Base-by-base conservation (phyloP, 2,888 invertebrate genomes). In the Drosophila eohydei region DNA sequence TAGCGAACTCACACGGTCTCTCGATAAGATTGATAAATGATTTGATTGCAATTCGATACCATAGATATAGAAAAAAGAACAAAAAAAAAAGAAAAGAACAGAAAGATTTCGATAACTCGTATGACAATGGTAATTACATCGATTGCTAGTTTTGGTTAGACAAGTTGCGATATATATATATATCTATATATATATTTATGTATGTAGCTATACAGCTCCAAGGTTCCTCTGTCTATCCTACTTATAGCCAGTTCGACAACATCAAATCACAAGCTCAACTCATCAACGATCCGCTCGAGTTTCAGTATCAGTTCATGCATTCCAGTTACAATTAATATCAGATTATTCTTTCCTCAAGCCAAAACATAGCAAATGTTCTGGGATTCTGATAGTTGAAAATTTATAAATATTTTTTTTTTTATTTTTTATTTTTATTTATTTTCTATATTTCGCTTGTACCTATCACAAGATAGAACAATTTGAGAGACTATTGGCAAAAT, bases 81-180 rank as follows among this genome's bases (percentile, higher is more conserved):
- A 16, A 9, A 41, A 32, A 16, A 30, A 14, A 14, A 28, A 28
- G 8, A 46, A 14, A 12, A 30, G 30, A 34, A 8, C 5, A 34
- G 8, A 34, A 8, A 34, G 8, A 34, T 8, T 83, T 83, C 80
- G 78, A 83, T 80, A 69, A 80, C 84, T 81, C 74, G 81, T 86
- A 88, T 88, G 88, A 88, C 88, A 88, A 88, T 88, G 88, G 88
- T 88, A 88, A 89, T 88, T 86, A 74, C 71, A 61, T 61, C 71
- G 82, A 64, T 79, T 74, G 77, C 66, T 80, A 66, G 56, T 46
- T 65, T 36, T n/a, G 38, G 38, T 61, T 70, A 76, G 73, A 65
- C 54, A 52, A 21, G 21, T 21, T 21, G 46, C 28, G 8, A 30
- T 8, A 7, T 14, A 26, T 44, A 12, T 34, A 34, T 34, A 34